Conservation (phyloP, 2,888 invertebrate species). For the Mesopsocus fuscifrons region DNA sequence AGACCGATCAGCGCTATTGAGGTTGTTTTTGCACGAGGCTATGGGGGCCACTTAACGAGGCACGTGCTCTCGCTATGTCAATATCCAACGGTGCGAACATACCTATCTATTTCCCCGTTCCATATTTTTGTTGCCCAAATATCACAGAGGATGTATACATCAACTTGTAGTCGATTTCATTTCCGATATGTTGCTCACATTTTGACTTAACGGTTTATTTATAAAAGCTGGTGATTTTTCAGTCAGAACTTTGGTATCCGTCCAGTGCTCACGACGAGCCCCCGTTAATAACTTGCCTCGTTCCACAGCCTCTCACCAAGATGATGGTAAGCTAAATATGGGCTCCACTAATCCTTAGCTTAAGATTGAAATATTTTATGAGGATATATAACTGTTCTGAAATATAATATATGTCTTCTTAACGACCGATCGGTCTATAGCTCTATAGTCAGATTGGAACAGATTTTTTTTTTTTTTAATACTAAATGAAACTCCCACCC, state of each 20-base stretch:
- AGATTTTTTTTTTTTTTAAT: slow-evolving; percentile 1
- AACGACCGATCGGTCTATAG: neutral
- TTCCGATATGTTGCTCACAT: neutral
- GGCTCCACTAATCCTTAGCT: too few relatives aligned
- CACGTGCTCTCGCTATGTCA: neutral
- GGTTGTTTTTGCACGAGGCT: too few relatives aligned
- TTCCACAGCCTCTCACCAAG: neutral
- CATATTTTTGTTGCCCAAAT: slow-evolving; percentile 4
- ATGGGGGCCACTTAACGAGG: too few relatives aligned
- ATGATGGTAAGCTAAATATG: neutral
- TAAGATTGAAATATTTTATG: neutral
- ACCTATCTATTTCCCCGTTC: slow-evolving; percentile 1
- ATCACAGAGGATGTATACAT: slow-evolving; percentile 5
- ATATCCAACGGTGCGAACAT: neutral
- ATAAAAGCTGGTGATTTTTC: slow-evolving; percentile 8
- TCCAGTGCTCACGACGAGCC: slow-evolving; percentile 2
- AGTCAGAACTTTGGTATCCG: slow-evolving; percentile 6
- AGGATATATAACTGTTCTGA: too few relatives aligned
- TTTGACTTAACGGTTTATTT: neutral
- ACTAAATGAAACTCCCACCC: too few relatives aligned
- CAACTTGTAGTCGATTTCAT: slow-evolving; percentile 10
- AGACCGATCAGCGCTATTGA: too few relatives aligned
- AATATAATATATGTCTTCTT: too few relatives aligned
- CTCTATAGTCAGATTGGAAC: neutral
- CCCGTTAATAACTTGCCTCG: neutral